phyloP scores from a whole-genome alignment of 1,140 invertebrate genomes.

The Conus betulinus region DNA sequence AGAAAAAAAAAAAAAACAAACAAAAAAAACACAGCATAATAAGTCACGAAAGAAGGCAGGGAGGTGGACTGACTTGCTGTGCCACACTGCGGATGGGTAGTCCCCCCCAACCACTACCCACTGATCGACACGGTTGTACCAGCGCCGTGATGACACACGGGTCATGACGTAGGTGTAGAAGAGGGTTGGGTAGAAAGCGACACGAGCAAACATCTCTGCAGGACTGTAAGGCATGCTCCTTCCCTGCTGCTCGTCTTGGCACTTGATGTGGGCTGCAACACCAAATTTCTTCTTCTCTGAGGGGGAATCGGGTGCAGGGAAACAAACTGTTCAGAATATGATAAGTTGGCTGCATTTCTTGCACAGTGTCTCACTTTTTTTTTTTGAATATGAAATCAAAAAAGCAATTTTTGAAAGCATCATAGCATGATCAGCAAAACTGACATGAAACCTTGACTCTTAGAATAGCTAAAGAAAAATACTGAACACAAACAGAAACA shows the following conservation, averaged over 20 bases:
- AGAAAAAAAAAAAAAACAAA: not conserved
- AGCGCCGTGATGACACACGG: constrained; percentile 77
- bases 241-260: not conserved
- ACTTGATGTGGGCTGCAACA: not conserved
- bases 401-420: no score
- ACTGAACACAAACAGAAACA: no score
- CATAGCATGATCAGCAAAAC: no score
- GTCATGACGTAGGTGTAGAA: constrained; percentile 74
- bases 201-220: constrained; percentile 79
- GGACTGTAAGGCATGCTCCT: constrained; percentile 11
- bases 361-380: no score
- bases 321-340: not conserved
- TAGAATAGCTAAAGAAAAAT: no score
- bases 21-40: no score
- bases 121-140: constrained; percentile 97
- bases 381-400: no score
- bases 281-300: not conserved
- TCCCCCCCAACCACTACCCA: constrained; percentile 94
- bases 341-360: not conserved
- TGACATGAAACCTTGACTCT: no score
- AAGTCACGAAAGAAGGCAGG: no score
- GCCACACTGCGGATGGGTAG: constrained; percentile 92
- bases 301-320: not conserved
- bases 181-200: constrained; percentile 92
- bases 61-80: constrained; percentile 73